Evolutionary conservation across 2,797 vertebrate genomes (phyloP).

Genomic region (Schizopygopsis pylzovi): DNA sequence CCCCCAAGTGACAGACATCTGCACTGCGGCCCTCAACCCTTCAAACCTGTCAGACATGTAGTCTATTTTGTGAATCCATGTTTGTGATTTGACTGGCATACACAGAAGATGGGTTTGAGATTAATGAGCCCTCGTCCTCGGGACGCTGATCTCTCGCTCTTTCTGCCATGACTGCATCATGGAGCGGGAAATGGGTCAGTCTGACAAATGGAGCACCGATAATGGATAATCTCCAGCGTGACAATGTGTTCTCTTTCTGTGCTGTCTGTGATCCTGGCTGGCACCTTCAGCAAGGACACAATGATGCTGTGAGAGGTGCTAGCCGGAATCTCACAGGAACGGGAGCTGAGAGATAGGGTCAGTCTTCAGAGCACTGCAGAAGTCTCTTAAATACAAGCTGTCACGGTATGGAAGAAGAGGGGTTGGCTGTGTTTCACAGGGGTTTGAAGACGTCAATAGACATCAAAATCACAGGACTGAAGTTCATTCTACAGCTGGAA

Average conservation of each 20-base stretch:
- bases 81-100: conserved; percentile 30
- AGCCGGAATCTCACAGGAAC: conserved; percentile 58
- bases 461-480: not conserved
- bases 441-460: conserved; percentile 2
- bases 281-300: conserved; percentile 60
- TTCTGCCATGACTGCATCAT: conserved; percentile 45
- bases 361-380: conserved; percentile 17
- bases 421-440: not conserved
- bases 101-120: conserved; percentile 4
- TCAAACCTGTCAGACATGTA: not conserved
- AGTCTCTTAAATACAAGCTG: conserved; percentile 28
- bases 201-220: conserved; percentile 69
- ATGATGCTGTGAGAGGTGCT: conserved; percentile 52
- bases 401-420: not conserved
- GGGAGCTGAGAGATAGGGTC: conserved; percentile 30
- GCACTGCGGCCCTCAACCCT: conserved; percentile 54
- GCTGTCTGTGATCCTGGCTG: conserved; percentile 65
- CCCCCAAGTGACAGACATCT: conserved; percentile 68
- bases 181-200: conserved; percentile 68
- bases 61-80: conserved; percentile 7
- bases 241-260: conserved; percentile 55
- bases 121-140: conserved; percentile 41
- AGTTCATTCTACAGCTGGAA: not conserved
- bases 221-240: conserved; percentile 41
- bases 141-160: conserved; percentile 35